These are phyloP conservation scores for Thera obeliscata DNA, from an alignment of 2,888 invertebrate genomes.

Conservation along the genomic window DNA sequence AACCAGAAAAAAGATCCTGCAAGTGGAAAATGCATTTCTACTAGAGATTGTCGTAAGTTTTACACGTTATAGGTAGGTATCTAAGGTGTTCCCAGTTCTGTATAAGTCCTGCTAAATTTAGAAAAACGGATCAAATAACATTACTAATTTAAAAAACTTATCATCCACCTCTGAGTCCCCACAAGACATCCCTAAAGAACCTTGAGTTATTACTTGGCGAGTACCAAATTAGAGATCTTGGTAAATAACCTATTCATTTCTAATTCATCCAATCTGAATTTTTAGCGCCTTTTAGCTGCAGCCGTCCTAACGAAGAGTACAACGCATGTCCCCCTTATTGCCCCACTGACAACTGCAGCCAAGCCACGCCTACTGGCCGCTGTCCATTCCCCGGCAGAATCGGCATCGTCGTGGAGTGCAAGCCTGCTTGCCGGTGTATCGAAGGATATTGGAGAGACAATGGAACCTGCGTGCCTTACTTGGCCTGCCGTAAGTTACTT, in stretches of 20 bases:
- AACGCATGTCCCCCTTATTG: conserved; percentile 55
- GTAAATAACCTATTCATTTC: too few relatives aligned
- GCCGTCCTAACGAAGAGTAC: conserved; percentile 49
- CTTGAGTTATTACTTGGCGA: too few relatives aligned
- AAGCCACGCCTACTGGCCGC: conserved; percentile 47
- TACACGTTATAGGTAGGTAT: neutral
- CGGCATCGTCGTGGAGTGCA: conserved; percentile 46
- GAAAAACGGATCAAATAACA: too few relatives aligned
- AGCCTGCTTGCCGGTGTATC: conserved; percentile 55
- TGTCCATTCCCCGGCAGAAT: conserved; percentile 48
- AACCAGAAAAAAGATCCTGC: conserved; percentile 47
- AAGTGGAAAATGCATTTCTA: conserved; percentile 51
- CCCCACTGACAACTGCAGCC: conserved; percentile 53
- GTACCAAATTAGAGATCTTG: too few relatives aligned
- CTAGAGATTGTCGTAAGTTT: conserved; percentile 55
- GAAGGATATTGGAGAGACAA: conserved; percentile 52
- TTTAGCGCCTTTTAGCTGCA: conserved; percentile 54
- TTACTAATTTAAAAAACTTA: too few relatives aligned
- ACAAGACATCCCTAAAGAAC: too few relatives aligned
- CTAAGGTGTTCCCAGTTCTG: neutral
- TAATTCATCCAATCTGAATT: neutral
- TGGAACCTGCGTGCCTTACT: conserved; percentile 56
- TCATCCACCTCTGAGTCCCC: too few relatives aligned
- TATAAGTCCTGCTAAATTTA: too few relatives aligned
- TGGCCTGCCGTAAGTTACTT: conserved; percentile 50